Base-by-base conservation (phyloP, 2,888 invertebrate species). In the Pharmacophagus antenor region DNA sequence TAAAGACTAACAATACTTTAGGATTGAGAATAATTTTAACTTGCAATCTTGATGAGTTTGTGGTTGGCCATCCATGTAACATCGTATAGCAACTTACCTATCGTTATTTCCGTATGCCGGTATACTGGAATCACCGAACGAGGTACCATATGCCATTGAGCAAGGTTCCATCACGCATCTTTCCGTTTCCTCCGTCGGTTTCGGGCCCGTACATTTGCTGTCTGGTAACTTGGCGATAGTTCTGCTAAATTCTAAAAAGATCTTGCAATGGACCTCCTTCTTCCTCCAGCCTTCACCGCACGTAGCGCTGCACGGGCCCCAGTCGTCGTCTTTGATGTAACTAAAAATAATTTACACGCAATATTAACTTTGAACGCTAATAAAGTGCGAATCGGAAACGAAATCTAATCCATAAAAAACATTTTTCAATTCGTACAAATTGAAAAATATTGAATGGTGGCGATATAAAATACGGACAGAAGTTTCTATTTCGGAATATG, bases 191-290 rank as follows among this genome's bases (percentile, higher is more conserved):
- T 95, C 95, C 0, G 93, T 80, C 0, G 98, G 98, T 75, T 96
- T 97, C 0, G 94, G 94, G 0, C 97, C 97, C 70, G 95, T 93
- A 77, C 98, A 98, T 75, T 97, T 95, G 56, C 93, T 93, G 76
- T 98, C 97, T 0, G 97, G 97, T 10, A 98, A 90, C 68, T 95
- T 96, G 5, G 96, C 97, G 56, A 97, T 95, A 0, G 97, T 97
- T 67, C 95, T 93, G 60, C 97, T 96, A 83, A 97, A 98, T 82
- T 97, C 97, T 63, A 98, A 90, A 85, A 96, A 98, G 72, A 98
- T 98, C 91, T 97, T 97, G 89, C 99, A 99, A 70, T 95, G 94
- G n/a, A 98, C 98, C 70, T 95, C 94, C 31, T 98, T 94, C 65
- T 94, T 94, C n/a, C 95, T 92, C 69, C 95, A 92, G 0, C 98